Evolutionary conservation across 64 coral and sea anemone species (phyloP), one percentile per base, ranked within the genome.

Genomic region (Actinia equina): DNA sequence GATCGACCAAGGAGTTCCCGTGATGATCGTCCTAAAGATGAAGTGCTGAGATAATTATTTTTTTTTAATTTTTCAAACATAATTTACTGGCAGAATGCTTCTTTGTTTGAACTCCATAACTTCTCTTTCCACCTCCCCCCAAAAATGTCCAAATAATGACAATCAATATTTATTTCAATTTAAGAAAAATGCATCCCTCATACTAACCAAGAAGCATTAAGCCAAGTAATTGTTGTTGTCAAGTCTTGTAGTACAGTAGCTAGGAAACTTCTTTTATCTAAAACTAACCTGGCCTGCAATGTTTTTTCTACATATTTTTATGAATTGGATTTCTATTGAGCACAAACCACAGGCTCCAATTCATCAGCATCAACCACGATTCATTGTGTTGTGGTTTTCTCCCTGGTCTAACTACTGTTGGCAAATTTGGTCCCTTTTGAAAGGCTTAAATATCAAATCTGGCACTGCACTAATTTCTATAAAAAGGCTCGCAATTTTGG

Each of bases 11-110:
- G 83, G 25, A 63, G 53, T 17, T 58, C 43, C 59, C 56, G 53
- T 60, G 59, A 63, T 60, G 83, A 63, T 53, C n/a, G 49, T 23
- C 59, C 83, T 16, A 85, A 63, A 85, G 83, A 85, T 85, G 83
- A 85, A 85, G 83, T 85, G 83, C 49, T 85, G 52, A 60, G 52
- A 58, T 60, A 85, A 85, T 62, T 52, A 85, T 81, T 85, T 60
- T 85, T 2, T 41, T 74, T 0, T 74, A 14, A 23, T 74, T 74
- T 23, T 65, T 65, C 19, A 27, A 11, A 74, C 9, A 26, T 74
- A 14, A 42, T 74, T 2, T 20, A 22, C 63, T 30, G 69, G 69
- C 26, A 74, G 27, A 74, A 74, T 74, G 69, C 69, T 74, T 74
- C 69, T 74, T 74, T 65, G 7, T 23, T 23, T 65, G 62, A 65